Conservation (phyloP, 2,888 invertebrate species). For the Ashinkailepas kermadecensis region DNA sequence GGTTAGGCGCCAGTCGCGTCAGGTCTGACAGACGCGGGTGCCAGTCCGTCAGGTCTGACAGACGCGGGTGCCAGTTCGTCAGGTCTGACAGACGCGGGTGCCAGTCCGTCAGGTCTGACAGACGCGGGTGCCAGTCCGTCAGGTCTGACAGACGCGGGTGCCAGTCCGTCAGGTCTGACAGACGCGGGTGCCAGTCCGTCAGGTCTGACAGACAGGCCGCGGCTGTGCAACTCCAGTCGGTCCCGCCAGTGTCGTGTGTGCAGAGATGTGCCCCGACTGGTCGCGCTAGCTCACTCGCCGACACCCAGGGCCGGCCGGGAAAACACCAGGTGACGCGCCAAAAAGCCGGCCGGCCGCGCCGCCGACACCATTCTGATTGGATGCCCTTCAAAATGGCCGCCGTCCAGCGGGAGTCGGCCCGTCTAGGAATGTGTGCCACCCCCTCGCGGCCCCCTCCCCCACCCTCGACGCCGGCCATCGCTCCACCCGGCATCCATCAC, state of each 20-base stretch:
- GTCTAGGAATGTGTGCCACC: background rate
- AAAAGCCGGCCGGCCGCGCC: background rate
- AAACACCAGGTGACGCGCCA: conserved; percentile 16
- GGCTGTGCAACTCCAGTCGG: too few species aligned
- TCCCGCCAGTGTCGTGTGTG: too few species aligned
- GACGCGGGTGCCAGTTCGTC: too few species aligned
- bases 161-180: too few species aligned
- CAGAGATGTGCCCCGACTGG: background rate
- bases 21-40: too few species aligned
- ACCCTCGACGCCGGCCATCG: background rate
- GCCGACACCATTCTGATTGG: conserved; percentile 13
- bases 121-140: too few species aligned
- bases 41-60: too few species aligned
- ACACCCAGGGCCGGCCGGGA: background rate
- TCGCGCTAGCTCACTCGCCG: background rate
- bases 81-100: too few species aligned
- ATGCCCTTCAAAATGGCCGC: background rate
- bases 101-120: too few species aligned
- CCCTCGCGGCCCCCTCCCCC: background rate
- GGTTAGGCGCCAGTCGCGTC: background rate
- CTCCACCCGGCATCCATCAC: background rate
- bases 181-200: too few species aligned
- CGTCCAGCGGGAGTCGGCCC: background rate
- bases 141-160: too few species aligned
- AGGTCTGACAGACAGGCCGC: too few species aligned